Conservation (phyloP, 2,797 vertebrate species). For the Notoglanidium macrostoma region DNA sequence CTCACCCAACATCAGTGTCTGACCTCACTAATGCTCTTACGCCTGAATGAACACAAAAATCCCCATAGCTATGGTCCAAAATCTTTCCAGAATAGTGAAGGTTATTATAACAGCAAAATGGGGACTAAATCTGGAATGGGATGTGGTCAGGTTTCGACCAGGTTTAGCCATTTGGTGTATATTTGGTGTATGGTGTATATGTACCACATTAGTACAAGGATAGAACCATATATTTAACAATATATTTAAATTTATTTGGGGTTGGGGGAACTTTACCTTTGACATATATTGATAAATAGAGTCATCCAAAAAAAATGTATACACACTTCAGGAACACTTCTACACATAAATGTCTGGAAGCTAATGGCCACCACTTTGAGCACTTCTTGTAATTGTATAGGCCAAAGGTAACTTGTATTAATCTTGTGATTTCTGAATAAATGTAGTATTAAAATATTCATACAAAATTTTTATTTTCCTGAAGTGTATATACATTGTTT, state of each 20-base stretch:
- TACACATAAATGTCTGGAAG: no score
- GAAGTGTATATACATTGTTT: no score
- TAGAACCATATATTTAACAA: neutral
- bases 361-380: no score
- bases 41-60: neutral
- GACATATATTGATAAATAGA: neutral
- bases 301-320: no score
- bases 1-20: neutral
- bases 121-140: neutral
- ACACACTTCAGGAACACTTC: no score
- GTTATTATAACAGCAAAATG: neutral
- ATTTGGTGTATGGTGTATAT: neutral
- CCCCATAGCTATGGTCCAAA: neutral
- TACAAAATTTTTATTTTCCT: no score
- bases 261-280: neutral
- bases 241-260: neutral
- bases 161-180: neutral
- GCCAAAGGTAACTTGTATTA: no score
- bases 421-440: no score
- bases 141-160: neutral
- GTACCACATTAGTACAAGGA: neutral
- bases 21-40: neutral
- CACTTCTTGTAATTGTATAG: no score
- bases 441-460: no score
- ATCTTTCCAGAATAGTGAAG: neutral